Evolutionary conservation across 2,113 vertebrate species (phyloP), one percentile per base, ranked within the genome.

Genomic region (Cheirogaleus medius): DNA sequence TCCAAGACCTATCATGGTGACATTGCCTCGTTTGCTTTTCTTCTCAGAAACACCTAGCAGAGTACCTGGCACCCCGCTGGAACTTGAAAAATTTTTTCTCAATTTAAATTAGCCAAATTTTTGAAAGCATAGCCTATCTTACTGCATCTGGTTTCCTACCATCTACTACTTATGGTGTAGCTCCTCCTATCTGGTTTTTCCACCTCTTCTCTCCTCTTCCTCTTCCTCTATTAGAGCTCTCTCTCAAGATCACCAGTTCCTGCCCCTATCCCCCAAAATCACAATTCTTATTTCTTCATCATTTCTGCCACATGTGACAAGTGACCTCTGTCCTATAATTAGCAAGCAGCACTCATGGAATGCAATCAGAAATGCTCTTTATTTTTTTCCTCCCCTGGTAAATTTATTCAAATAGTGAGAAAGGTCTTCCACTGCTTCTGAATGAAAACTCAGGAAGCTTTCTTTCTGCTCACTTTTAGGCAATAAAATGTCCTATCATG

Each of bases 41-140:
- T 60, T 2, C 1, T 10, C 5, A 10, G 63, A 81, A 91, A 66
- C 34, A 58, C 11, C 17, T 32, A 47, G 23, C 76, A 52, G 42
- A 47, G 29, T 54, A 10, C 42, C 18, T 68, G 42, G 42, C 23
- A 90, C 17, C 64, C 37, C n/a, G 60, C 52, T 42, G 49, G 83
- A 93, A 83, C 20, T 73, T 80, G 47, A 47, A 93, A 84, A 85
- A 44, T 37, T 14, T 47, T 89, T 92, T 95, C 44, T 90, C n/a
- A 49, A 6, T 90, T 74, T 90, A 88, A 73, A 42, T 74, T 73
- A 87, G 69, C 39, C n/a, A 81, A 7, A 18, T 14, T 60, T 74
- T 95, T 29, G 11, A 76, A 64, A 90, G 27, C 20, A 12, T 27
- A 73, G 42, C 66, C 47, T 88, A 2, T 81, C 58, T 92, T n/a